These are phyloP conservation scores for Rotaria magnacalcarata DNA, from an alignment of 2,888 invertebrate genomes.

Conservation along the genomic window DNA sequence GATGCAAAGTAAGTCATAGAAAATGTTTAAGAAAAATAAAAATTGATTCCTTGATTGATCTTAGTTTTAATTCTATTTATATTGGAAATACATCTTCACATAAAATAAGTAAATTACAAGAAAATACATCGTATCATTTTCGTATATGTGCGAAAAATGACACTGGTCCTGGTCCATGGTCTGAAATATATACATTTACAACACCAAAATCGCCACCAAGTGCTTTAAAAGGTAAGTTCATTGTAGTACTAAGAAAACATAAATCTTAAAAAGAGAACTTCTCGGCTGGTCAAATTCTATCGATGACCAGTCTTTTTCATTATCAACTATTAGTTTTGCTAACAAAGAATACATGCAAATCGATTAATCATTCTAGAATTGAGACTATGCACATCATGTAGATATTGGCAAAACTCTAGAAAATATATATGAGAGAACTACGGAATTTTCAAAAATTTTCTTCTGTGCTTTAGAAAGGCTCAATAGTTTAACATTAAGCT, in stretches of 20 bases:
- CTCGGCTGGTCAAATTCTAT: too few species aligned
- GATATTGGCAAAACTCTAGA: neutral
- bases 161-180: conserved; percentile 77
- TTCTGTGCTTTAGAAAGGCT: too few species aligned
- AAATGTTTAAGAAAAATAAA: neutral
- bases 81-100: conserved; percentile 73
- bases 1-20: conserved; percentile 47
- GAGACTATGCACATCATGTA: neutral
- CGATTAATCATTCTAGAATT: too few species aligned
- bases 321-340: neutral
- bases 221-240: conserved; percentile 66
- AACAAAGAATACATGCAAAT: too few species aligned
- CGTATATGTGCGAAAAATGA: conserved; percentile 79
- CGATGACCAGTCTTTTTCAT: too few species aligned
- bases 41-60: conserved; percentile 11
- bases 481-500: too few species aligned
- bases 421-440: too few species aligned
- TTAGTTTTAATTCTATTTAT: conserved; percentile 64
- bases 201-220: conserved; percentile 77
- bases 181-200: conserved; percentile 68
- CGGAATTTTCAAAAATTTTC: too few species aligned
- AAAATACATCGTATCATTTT: conserved; percentile 76
- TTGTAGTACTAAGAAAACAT: too few species aligned
- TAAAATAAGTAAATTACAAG: conserved; percentile 77
- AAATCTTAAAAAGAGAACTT: too few species aligned